Percentiles rank a stretch among this genome's conserved stretches.
Evolutionary conservation across 2,888 invertebrate species (phyloP).

Genomic region (Dasypogon diadema): DNA sequence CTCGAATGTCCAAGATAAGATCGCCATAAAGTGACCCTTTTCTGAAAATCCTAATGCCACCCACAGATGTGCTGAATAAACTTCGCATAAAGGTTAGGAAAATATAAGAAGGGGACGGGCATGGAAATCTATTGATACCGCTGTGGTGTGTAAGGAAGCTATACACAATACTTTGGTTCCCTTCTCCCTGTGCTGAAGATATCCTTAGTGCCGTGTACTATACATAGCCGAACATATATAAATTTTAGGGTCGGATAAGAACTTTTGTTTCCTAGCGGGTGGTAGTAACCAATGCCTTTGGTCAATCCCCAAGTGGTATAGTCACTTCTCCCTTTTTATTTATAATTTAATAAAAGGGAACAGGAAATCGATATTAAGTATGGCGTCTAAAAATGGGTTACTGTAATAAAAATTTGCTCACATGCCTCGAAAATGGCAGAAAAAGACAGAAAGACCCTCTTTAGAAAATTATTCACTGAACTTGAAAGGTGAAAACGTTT

Average conservation of each 20-base stretch:
- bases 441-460: background rate
- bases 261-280: constrained; percentile 52
- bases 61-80: constrained; percentile 32
- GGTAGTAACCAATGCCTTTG: constrained; percentile 43
- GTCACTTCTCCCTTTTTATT: constrained; percentile 48
- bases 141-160: constrained; percentile 22
- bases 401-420: constrained; percentile 33
- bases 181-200: background rate
- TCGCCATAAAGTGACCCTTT: constrained; percentile 53
- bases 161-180: constrained; percentile 10
- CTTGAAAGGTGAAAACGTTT: constrained; percentile 10
- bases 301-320: constrained; percentile 46
- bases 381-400: constrained; percentile 53
- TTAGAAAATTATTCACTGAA: constrained; percentile 10
- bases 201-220: background rate
- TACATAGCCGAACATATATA: constrained; percentile 8
- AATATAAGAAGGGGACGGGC: constrained; percentile 6
- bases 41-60: constrained; percentile 48
- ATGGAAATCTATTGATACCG: constrained; percentile 45
- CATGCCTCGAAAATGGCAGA: background rate
- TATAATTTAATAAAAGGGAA: constrained; percentile 52
- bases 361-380: constrained; percentile 52
- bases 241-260: constrained; percentile 51
- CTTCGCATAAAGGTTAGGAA: constrained; percentile 15
- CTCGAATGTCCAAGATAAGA: constrained; percentile 52